Conservation (phyloP, 2,797 vertebrate species). For the Cossypha niveicapilla region DNA sequence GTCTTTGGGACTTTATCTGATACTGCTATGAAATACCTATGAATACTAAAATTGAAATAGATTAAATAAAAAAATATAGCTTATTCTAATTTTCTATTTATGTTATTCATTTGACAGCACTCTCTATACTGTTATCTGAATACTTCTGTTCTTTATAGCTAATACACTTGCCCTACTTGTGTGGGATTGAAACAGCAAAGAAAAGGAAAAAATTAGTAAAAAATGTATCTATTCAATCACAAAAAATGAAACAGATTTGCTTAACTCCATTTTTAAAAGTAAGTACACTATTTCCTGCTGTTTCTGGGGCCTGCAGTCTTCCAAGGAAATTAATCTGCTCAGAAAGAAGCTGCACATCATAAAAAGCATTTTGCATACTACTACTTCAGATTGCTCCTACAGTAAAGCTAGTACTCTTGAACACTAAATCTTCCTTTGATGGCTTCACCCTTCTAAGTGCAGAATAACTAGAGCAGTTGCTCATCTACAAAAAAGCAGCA, state of each 20-base stretch:
- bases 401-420: not conserved
- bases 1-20: not conserved
- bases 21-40: not conserved
- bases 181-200: not conserved
- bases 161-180: not conserved
- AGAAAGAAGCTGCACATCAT: not conserved
- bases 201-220: not conserved
- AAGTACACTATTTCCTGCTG: not conserved
- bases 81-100: not conserved
- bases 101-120: not conserved
- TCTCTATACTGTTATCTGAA: not conserved
- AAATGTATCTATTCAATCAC: not conserved
- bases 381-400: not conserved
- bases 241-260: not conserved
- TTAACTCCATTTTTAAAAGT: not conserved
- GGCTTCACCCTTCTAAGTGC: not conserved
- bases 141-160: not conserved
- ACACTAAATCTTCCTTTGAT: not conserved
- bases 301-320: not conserved
- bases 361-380: not conserved
- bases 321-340: not conserved
- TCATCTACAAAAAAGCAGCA: not conserved
- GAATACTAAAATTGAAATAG: not conserved
- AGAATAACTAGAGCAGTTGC: not conserved
- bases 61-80: not conserved